Conservation (phyloP, 1,140 invertebrate species). For the Asbolus verrucosus region DNA sequence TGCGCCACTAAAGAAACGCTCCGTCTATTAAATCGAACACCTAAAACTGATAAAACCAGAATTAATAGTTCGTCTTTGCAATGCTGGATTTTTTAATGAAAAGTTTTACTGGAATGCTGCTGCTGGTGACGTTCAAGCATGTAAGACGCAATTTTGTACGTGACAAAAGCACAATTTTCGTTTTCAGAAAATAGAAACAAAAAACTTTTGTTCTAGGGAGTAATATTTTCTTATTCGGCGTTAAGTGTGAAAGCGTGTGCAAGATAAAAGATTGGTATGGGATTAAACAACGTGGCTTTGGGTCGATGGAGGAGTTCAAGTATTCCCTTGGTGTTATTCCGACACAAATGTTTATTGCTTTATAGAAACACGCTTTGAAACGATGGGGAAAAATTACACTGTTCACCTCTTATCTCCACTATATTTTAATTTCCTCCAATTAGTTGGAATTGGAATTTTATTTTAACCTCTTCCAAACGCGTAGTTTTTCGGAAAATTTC, state of each 20-base stretch:
- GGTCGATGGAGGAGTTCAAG: constrained; percentile 49
- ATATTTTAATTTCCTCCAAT: constrained; percentile 15
- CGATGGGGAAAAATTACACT: constrained; percentile 16
- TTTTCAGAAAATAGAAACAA: constrained; percentile 51
- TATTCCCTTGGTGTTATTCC: constrained; percentile 55
- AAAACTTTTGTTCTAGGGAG: constrained; percentile 54
- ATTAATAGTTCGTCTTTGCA: no score
- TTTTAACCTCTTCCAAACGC: no score
- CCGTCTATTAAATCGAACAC: constrained; percentile 2
- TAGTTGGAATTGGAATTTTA: no score
- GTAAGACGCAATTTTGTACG: constrained; percentile 27
- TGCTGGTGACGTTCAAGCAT: neutral
- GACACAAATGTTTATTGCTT: constrained; percentile 53
- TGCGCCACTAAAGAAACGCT: neutral
- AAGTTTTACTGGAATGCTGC: no score
- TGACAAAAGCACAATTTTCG: constrained; percentile 40
- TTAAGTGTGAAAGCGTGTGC: constrained; percentile 64
- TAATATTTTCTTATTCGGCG: constrained; percentile 60
- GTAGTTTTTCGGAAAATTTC: no score
- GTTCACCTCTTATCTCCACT: neutral
- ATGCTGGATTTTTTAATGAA: no score
- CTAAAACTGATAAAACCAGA: neutral
- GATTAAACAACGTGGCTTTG: constrained; percentile 62
- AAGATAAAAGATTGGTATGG: constrained; percentile 65
- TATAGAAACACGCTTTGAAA: constrained; percentile 51